Percentiles rank a stretch among this genome's conserved stretches.
Evolutionary conservation across 2,888 invertebrate species (phyloP).

Genomic region (Fabriciana adippe): DNA sequence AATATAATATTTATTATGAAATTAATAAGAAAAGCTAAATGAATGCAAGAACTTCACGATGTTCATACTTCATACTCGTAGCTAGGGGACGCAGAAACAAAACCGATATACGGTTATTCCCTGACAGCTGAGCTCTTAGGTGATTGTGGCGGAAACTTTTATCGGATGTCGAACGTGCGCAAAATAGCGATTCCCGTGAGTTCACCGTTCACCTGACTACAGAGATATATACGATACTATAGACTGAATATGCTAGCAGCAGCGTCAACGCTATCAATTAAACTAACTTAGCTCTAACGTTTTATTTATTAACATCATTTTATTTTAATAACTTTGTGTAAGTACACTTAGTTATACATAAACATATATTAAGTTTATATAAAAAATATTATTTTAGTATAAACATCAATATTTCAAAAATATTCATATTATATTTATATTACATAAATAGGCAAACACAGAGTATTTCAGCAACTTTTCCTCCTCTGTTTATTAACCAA

Average conservation of each 20-base stretch:
- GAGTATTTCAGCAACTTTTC: too few relatives aligned
- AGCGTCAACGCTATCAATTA: slow-evolving; percentile 14
- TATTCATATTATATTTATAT: too few relatives aligned
- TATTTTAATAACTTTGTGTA: too few relatives aligned
- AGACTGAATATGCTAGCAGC: slow-evolving; percentile 15
- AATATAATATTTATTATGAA: not conserved
- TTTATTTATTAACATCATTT: too few relatives aligned
- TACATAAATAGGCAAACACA: too few relatives aligned
- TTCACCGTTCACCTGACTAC: slow-evolving; percentile 73
- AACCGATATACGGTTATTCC: slow-evolving; percentile 80
- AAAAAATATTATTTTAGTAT: too few relatives aligned
- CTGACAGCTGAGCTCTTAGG: slow-evolving; percentile 83
- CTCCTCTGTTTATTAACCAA: too few relatives aligned
- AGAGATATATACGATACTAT: slow-evolving; percentile 40
- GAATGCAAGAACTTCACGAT: slow-evolving; percentile 15
- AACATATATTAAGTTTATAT: too few relatives aligned
- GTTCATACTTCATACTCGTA: slow-evolving; percentile 41
- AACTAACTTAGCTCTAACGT: slow-evolving; percentile 1
- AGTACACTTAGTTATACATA: too few relatives aligned
- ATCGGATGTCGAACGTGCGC: slow-evolving; percentile 82
- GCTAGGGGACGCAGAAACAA: slow-evolving; percentile 70
- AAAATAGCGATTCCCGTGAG: slow-evolving; percentile 78
- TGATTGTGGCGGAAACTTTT: slow-evolving; percentile 83
- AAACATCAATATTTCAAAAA: too few relatives aligned
- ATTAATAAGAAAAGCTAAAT: not conserved